phyloP scores from a whole-genome alignment of 2,888 invertebrate genomes.

The Trileptium ribeirensis region DNA sequence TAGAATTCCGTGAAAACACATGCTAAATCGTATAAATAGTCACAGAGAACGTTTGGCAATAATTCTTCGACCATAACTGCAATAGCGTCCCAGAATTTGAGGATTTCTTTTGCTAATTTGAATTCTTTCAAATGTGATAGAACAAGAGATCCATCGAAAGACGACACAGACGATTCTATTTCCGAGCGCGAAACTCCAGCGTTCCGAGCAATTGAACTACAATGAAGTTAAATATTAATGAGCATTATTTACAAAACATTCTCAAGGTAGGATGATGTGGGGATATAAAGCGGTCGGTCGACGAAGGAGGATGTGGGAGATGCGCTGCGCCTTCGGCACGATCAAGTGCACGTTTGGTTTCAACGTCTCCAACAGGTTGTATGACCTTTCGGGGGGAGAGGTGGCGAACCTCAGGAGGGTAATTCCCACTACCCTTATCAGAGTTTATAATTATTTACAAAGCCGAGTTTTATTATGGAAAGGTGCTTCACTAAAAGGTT shows the following conservation, averaged over 20 bases:
- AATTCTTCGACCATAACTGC: conserved; percentile 57
- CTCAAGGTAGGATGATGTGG: no score
- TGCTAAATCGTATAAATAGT: conserved; percentile 88
- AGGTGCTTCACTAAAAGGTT: no score
- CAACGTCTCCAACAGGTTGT: no score
- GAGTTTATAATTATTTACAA: not conserved
- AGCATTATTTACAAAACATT: not conserved
- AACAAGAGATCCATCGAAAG: conserved; percentile 40
- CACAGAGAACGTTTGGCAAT: conserved; percentile 77
- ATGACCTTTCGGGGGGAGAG: no score
- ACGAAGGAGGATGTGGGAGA: no score
- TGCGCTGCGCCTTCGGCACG: no score
- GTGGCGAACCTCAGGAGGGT: no score
- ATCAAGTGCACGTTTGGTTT: no score
- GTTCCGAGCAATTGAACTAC: conserved; percentile 55
- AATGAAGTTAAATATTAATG: conserved; percentile 21
- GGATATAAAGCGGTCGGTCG: no score
- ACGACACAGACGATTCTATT: not conserved
- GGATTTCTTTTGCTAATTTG: conserved; percentile 72
- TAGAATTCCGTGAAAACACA: conserved; percentile 92
- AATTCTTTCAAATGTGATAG: conserved; percentile 84
- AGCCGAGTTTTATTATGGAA: no score
- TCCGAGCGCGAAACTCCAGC: conserved; percentile 46
- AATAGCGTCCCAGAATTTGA: conserved; percentile 36
- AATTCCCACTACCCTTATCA: not conserved